These are phyloP conservation scores for Corythoichthys haematopterus DNA, from an alignment of 2,113 vertebrate genomes.

Conservation along the genomic window DNA sequence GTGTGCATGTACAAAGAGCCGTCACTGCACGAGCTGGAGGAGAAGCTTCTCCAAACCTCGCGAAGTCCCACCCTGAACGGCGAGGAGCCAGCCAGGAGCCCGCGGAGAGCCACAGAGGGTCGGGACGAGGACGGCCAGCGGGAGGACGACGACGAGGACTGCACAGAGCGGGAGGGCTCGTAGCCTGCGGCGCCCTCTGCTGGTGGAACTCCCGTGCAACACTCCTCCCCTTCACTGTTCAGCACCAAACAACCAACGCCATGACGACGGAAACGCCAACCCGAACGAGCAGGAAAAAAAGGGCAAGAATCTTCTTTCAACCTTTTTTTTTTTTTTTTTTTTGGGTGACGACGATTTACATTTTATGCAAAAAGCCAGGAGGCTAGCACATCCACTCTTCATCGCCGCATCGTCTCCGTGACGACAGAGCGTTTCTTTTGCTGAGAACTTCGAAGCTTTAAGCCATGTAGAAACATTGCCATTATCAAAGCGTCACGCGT, in stretches of 20 bases:
- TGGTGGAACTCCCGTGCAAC: slow-evolving; percentile 47
- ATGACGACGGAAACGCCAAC: slow-evolving; percentile 22
- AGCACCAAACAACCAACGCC: slow-evolving; percentile 28
- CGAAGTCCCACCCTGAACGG: slow-evolving; percentile 91
- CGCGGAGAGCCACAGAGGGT: slow-evolving; percentile 67
- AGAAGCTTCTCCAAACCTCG: slow-evolving; percentile 91
- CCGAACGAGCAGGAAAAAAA: slow-evolving; percentile 31
- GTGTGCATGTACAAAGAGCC: slow-evolving; percentile 99
- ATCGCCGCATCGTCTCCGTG: slow-evolving; percentile 46
- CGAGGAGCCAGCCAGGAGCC: slow-evolving; percentile 80
- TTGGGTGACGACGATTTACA: slow-evolving; percentile 74
- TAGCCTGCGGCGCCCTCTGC: slow-evolving; percentile 5
- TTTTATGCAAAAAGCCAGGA: slow-evolving; percentile 84
- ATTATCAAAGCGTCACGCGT: slow-evolving; percentile 48
- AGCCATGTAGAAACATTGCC: slow-evolving; percentile 63
- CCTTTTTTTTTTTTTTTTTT: background rate
- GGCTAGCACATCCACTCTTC: slow-evolving; percentile 49
- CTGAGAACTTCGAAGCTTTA: slow-evolving; percentile 65
- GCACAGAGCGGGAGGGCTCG: slow-evolving; percentile 8
- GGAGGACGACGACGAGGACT: slow-evolving; percentile 20
- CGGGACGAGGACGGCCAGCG: slow-evolving; percentile 70
- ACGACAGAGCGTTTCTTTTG: slow-evolving; percentile 24
- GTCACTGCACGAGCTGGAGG: slow-evolving; percentile 94
- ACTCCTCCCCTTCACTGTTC: slow-evolving; percentile 37
- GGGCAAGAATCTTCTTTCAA: slow-evolving; percentile 65